phyloP scores from a whole-genome alignment of 2,888 invertebrate species.

The Neocrepidodera transversa region DNA sequence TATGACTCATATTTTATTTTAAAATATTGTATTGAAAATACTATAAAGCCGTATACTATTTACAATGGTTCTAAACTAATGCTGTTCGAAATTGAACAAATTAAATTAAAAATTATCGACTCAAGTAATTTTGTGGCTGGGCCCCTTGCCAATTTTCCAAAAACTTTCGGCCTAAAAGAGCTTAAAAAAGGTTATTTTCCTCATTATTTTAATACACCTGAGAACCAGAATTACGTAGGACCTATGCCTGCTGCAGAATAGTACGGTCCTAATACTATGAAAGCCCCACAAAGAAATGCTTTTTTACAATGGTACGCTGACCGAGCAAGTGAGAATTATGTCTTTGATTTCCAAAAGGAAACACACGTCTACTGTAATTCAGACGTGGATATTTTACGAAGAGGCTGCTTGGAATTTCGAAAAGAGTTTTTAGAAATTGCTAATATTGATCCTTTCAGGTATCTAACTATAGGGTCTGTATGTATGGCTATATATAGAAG shows the following conservation, averaged over 20 bases:
- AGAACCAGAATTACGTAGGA: conserved; percentile 1
- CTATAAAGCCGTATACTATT: no score
- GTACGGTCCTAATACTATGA: no score
- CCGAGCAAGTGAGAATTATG: neutral
- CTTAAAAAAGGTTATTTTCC: neutral
- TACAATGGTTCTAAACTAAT: no score
- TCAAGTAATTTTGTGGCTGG: conserved; percentile 1
- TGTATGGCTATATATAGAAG: conserved; percentile 9
- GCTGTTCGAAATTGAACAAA: conserved; percentile 6
- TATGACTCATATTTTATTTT: conserved; percentile 3
- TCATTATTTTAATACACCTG: no score
- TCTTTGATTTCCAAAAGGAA: conserved; percentile 3
- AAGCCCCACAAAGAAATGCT: neutral
- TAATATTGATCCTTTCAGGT: no score
- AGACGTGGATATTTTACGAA: no score
- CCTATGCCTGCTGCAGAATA: neutral
- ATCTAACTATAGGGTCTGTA: neutral
- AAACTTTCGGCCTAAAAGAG: conserved; percentile 1
- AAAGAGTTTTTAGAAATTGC: no score
- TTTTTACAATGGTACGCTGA: conserved; percentile 6
- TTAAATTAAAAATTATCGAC: conserved; percentile 9
- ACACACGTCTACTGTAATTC: no score
- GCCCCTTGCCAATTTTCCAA: neutral
- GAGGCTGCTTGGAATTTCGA: no score
- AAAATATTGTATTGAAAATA: no score